These are phyloP conservation scores for Anas georgica DNA, from an alignment of 2,797 vertebrate genomes.

Conservation along the genomic window DNA sequence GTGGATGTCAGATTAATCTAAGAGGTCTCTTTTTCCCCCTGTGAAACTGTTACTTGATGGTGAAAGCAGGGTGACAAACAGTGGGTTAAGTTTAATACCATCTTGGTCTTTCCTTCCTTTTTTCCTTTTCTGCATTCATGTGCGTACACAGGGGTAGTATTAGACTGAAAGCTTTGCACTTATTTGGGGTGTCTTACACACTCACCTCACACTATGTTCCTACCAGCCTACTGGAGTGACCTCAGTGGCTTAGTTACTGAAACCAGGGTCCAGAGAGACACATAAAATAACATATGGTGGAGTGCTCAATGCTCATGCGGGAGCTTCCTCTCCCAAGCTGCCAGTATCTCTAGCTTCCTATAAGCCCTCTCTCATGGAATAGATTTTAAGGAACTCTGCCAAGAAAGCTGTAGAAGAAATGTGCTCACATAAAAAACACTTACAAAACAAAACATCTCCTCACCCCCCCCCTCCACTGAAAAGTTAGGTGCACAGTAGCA, in stretches of 20 bases:
- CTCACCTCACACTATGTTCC: not conserved
- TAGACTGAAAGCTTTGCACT: not conserved
- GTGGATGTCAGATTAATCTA: not conserved
- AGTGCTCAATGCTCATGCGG: not conserved
- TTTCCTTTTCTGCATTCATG: not conserved
- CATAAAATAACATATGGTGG: not conserved
- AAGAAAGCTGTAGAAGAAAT: not conserved
- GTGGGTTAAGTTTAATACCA: not conserved
- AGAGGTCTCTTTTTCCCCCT: rapidly evolving
- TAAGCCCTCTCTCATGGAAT: not conserved
- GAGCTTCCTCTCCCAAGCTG: not conserved
- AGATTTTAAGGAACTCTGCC: not conserved
- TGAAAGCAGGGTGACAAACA: not conserved
- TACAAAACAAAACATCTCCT: not conserved
- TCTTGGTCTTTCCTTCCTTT: not conserved
- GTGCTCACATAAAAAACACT: not conserved
- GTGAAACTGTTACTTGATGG: not conserved
- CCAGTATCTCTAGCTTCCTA: not conserved
- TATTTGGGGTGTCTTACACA: not conserved
- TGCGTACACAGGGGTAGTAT: not conserved
- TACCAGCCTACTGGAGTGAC: not conserved
- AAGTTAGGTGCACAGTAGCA: not conserved
- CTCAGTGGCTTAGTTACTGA: not conserved
- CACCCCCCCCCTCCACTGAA: too few species aligned
- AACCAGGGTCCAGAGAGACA: not conserved